Conservation (phyloP, 2,113 vertebrate species). For the Paradisaea rubra region DNA sequence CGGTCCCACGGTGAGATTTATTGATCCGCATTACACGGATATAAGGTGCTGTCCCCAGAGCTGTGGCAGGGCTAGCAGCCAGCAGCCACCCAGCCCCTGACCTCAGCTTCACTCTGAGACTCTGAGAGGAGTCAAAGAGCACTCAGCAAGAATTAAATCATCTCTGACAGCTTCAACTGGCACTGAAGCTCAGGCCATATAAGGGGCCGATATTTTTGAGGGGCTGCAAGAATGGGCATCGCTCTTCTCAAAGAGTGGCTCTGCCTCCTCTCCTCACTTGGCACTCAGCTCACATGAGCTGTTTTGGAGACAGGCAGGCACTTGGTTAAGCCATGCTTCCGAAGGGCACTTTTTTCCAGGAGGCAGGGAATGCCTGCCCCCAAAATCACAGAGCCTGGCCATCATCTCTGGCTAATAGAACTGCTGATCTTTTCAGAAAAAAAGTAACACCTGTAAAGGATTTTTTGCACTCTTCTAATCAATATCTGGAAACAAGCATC, state of each 20-base stretch:
- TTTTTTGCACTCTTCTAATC: not conserved
- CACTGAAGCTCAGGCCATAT: not conserved
- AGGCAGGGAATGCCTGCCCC: not conserved
- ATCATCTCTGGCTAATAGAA: not conserved
- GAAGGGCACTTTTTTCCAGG: not conserved
- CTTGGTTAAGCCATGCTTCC: not conserved
- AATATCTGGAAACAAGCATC: not conserved
- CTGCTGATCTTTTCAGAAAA: not conserved
- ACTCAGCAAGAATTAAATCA: constrained; percentile 4
- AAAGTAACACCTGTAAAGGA: not conserved
- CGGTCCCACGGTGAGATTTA: not conserved
- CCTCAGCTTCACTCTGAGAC: constrained; percentile 1
- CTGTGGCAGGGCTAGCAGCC: not conserved
- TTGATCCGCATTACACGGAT: fast-evolving
- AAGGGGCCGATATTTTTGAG: not conserved
- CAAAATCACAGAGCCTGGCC: not conserved
- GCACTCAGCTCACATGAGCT: not conserved
- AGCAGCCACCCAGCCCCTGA: not conserved
- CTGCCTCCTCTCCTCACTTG: not conserved
- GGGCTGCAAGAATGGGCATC: not conserved
- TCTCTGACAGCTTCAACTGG: not conserved
- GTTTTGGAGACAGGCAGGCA: not conserved
- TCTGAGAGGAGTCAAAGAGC: constrained; percentile 14
- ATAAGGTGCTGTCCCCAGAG: not conserved
- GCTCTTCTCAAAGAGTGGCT: not conserved